These are phyloP conservation scores for Mormyrus proboscirostris DNA, from an alignment of 2,797 vertebrate species.

Conservation along the genomic window DNA sequence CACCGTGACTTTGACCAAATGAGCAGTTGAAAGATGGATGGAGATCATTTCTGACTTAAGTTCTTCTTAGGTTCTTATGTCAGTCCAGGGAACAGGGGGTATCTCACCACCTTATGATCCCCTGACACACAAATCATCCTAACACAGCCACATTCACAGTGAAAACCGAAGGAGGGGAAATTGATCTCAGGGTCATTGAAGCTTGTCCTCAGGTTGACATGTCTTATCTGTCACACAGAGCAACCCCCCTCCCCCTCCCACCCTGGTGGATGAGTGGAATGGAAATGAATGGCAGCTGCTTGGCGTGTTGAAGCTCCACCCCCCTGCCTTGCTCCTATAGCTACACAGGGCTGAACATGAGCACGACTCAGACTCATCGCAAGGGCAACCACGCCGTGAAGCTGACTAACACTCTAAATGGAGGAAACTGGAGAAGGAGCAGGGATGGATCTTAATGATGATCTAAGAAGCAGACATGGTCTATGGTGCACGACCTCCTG, in stretches of 20 bases:
- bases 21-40: not conserved
- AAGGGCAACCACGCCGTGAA: not conserved
- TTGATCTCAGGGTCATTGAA: not conserved
- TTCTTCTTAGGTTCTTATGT: not conserved
- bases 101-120: not conserved
- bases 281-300: slow-evolving; percentile 51
- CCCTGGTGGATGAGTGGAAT: slow-evolving; percentile 40
- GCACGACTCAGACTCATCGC: not conserved
- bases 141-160: not conserved
- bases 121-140: not conserved
- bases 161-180: not conserved
- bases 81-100: not conserved
- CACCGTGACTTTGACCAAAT: not conserved
- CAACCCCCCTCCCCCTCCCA: not conserved
- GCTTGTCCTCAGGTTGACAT: not conserved
- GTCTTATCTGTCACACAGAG: not conserved
- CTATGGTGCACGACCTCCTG: not conserved
- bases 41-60: not conserved
- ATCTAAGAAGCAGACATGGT: not conserved
- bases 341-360: slow-evolving; percentile 23
- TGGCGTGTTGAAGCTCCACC: slow-evolving; percentile 50
- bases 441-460: not conserved
- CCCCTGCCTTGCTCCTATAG: slow-evolving; percentile 28
- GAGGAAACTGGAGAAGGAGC: not conserved
- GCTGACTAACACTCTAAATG: not conserved